Base-by-base conservation (phyloP, 2,797 vertebrate species). In the Lacerta agilis region DNA sequence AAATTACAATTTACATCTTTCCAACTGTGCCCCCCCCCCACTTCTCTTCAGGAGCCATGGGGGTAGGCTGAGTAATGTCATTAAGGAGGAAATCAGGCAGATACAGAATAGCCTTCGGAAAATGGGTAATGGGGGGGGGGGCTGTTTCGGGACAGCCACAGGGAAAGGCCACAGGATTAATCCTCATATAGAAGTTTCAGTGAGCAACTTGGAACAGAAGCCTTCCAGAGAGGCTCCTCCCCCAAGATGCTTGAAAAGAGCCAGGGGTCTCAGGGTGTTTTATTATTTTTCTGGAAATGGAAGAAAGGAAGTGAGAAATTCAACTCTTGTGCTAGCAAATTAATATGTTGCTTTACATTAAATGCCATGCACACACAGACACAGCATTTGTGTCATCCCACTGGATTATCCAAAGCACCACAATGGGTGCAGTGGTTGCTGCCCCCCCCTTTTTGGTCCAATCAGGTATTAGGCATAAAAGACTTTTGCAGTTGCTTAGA, bases 1-100 rank as follows among this genome's bases (percentile, higher is more conserved):
- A 85, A 88, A 88, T 45, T 71, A 20, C 75, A 33, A 33, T 88
- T 84, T 33, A 79, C 33, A 67, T 83, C 41, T 87, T 85, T 88
- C 45, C 67, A 81, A 29, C 67, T 33, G 66, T 55, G 38, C 33
- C n/a, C 27, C 15, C 27, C 2, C 11, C 5, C 8, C 7, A 41
- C 33, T 33, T 8, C 45, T 11, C n/a, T 23, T 38, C 29, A 66
- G 29, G 3, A 55, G n/a, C 41, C 49, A 23, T 17, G 41, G 45
- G 25, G 33, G 33, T 36, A 45, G 45, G 8, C 36, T 64, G 36
- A 77, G 58, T 61, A 64, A 23, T 8, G 72, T 43, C 83, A 49
- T 11, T 77, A 77, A 77, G 18, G 67, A 49, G 11, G 82, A 64
- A 33, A 15, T 71, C 85, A 61, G 27, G 36, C 36, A 81, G 23